Base-by-base conservation (phyloP, 2,113 vertebrate genomes). In the Pipra filicauda region DNA sequence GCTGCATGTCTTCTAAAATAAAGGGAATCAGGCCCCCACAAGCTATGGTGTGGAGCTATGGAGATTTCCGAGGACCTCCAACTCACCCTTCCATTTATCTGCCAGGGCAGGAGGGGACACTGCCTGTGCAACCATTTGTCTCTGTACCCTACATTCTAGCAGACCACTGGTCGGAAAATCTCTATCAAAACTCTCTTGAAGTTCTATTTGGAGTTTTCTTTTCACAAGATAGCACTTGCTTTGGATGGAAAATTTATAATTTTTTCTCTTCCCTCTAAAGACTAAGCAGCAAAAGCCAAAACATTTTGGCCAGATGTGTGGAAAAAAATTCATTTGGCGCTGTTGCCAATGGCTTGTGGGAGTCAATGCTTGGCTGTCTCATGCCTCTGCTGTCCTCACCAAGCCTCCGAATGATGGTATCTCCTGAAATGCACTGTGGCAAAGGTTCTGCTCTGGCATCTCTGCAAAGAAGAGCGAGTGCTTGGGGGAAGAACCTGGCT, bases 91-190 rank as follows among this genome's bases (percentile, higher is more conserved):
- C 26, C 1, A 0, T 41, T 54, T 17, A 30, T 14, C 37, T 73
- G 19, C 65, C 15, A 17, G 39, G 51, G 23, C 30, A 51, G 55
- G 27, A 55, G 15, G 3, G 23, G 11, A 49, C 5, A 5, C 12
- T 62, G n/a, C 15, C 70, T 4, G 0, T 65, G 26, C 0, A 1
- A 69, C 9, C 19, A 9, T 19, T 51, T 0, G 0, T 57, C 69
- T 70, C 86, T 83, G 44, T 24, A 69, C 17, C 44, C n/a, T 79
- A 28, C 4, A 1, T 79, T 75, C 66, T 70, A 33, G 19, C n/a
- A 46, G n/a, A 27, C 5, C 4, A 22, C 41, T 51, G 49, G 8
- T 16, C 72, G 54, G 37, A 87, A 82, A 79, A 39, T 46, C 8
- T 69, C 44, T 18, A 13, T 57, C 58, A 69, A 84, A 77, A 65